A percentile compares a stretch with the other conserved stretches of the same genome.
phyloP scores from a whole-genome alignment of 2,113 vertebrate species.

The Theristicus caerulescens region DNA sequence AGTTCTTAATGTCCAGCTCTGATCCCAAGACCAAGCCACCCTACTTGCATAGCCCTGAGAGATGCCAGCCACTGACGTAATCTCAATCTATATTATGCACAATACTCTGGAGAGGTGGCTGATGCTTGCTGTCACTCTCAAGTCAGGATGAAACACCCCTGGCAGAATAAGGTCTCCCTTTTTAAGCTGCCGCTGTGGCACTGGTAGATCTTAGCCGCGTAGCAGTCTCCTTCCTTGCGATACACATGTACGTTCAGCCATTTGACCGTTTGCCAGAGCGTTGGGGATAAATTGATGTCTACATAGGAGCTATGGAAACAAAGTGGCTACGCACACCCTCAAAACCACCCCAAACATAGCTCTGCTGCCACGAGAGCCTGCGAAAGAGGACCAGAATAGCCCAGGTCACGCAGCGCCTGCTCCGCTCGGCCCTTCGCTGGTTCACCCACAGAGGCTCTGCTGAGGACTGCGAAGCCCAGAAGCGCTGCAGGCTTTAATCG shows the following conservation, averaged over 20 bases:
- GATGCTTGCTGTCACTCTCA: not conserved
- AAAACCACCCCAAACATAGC: not conserved
- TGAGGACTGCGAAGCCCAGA: not conserved
- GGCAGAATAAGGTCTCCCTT: not conserved
- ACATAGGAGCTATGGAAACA: not conserved
- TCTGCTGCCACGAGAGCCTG: not conserved
- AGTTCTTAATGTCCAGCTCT: not conserved
- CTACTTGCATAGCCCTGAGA: not conserved
- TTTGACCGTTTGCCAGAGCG: not conserved
- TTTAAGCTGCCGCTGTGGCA: not conserved
- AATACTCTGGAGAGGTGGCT: not conserved
- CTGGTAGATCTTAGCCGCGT: not conserved
- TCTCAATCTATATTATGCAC: not conserved
- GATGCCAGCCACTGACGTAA: not conserved
- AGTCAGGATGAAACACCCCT: not conserved
- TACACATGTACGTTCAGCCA: fast-evolving
- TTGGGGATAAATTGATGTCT: not conserved
- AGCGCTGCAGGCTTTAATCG: not conserved
- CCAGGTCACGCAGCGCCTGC: fast-evolving
- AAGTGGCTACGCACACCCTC: not conserved
- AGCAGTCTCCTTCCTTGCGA: not conserved
- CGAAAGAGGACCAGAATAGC: not conserved
- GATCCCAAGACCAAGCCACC: not conserved
- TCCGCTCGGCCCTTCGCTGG: not conserved
- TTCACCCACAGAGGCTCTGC: not conserved